Percentiles rank a stretch among this genome's conserved stretches.
These are phyloP conservation scores for Lysandra coridon DNA, from an alignment of 2,888 invertebrate species.

Conservation along the genomic window DNA sequence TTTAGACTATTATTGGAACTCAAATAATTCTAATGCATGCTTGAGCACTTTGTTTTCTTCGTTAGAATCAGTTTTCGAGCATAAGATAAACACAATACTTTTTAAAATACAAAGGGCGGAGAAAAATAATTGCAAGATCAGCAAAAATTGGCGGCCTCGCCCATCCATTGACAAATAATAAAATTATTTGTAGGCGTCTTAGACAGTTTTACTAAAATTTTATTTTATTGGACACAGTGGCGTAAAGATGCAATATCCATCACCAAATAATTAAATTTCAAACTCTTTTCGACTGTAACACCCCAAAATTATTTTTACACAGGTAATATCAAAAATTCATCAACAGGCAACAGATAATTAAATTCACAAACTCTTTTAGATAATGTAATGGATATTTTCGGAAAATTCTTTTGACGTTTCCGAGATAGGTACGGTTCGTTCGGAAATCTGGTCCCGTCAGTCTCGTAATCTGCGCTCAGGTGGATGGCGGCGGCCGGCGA, in stretches of 20 bases:
- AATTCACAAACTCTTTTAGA: background rate
- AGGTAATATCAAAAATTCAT: too few species aligned
- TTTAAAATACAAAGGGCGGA: too few species aligned
- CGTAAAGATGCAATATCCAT: background rate
- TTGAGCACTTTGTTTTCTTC: too few species aligned
- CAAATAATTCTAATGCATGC: too few species aligned
- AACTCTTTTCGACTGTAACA: too few species aligned
- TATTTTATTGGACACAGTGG: background rate
- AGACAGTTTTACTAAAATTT: background rate
- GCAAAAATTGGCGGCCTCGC: too few species aligned
- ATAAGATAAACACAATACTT: too few species aligned
- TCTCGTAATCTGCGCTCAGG: conserved; percentile 1
- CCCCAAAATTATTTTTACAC: too few species aligned
- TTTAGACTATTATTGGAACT: too few species aligned
- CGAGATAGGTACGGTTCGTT: background rate
- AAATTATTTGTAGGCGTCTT: background rate
- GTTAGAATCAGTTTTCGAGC: too few species aligned
- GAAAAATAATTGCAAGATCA: too few species aligned
- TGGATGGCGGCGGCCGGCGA: background rate
- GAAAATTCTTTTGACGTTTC: conserved; percentile 1
- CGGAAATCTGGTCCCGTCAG: background rate
- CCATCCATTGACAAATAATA: background rate
- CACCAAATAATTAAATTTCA: background rate
- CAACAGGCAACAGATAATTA: too few species aligned
- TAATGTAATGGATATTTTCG: background rate